Base-by-base conservation (phyloP, 2,797 vertebrate genomes). In the Lemur catta region DNA sequence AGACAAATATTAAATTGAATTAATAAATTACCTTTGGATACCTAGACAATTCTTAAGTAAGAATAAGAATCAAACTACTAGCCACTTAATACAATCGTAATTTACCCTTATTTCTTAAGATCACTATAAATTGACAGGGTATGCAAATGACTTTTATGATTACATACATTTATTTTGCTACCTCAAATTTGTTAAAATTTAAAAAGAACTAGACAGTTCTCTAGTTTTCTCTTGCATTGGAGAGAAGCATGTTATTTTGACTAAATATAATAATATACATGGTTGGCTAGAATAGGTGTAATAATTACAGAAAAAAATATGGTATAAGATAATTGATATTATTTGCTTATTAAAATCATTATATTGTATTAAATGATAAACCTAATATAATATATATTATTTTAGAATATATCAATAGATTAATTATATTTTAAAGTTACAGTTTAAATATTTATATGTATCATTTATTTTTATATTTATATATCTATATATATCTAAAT, bases 351-450 rank as follows among this genome's bases (percentile, higher is more conserved):
- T 43, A 48, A 94, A 91, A 87, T 87, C 65, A 89, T 52, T 78
- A 52, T 2, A 38, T 33, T 55, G 8, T 55, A 30, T 93, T 67
- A 89, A 71, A 41, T 74, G 26, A 75, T 38, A 86, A 75, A 50
- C 59, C 18, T 35, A 86, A 26, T 61, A 50, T 63, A 87, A 81
- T 33, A 75, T 26, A 48, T 35, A 81, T 20, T 20, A 22, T 90
- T 94, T 81, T 20, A 24, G 78, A 78, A 84, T 65, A 87, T 14
- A 67, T 38, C 33, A 63, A 28, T 50, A 78, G 24, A 24, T 69
- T 67, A 75, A 82, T 76, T 55, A 63, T 30, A 82, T 72, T 88
- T 96, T 96, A 69, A 91, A 89, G 26, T 15, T 91, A 65, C 75
- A 33, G 22, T 63, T 95, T 48, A 78, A 86, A 61, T 26, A 65